A percentile compares a stretch with the other conserved stretches of the same genome.
Conservation (phyloP, 30 jellyfish, hydroid and myxozoan genomes). For the Phacellophora camtschatica region DNA sequence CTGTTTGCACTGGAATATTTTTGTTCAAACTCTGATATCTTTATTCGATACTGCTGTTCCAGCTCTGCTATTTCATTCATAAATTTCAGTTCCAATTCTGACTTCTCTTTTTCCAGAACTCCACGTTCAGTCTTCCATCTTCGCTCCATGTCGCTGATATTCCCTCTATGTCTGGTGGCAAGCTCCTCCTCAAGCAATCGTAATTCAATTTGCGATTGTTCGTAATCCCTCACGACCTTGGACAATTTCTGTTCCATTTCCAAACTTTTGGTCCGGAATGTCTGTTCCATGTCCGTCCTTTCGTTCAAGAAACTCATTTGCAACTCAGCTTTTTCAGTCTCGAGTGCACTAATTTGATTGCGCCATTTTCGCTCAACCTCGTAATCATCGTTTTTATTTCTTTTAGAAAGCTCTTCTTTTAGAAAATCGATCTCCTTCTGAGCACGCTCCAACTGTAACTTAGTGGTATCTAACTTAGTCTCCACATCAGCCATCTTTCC, state of each 20-base stretch:
- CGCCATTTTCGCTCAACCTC: constrained; percentile 75
- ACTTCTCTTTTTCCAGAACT: constrained; percentile 63
- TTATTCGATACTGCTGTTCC: constrained; percentile 91
- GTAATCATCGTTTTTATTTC: constrained; percentile 46
- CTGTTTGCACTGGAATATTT: constrained; percentile 81
- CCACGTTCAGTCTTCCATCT: constrained; percentile 68
- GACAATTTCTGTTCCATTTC: constrained; percentile 82
- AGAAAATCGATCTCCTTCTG: constrained; percentile 58
- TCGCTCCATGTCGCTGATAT: constrained; percentile 56
- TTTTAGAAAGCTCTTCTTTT: constrained; percentile 65
- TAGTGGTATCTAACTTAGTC: constrained; percentile 47
- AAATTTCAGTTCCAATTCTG: constrained; percentile 84
- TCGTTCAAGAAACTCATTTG: constrained; percentile 85
- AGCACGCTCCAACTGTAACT: constrained; percentile 41
- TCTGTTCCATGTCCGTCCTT: constrained; percentile 88
- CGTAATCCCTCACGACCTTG: constrained; percentile 61
- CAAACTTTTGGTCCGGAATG: constrained; percentile 70
- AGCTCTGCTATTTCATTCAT: constrained; percentile 91
- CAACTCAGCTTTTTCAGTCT: constrained; percentile 84
- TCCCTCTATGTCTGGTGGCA: constrained; percentile 49
- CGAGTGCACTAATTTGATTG: constrained; percentile 66
- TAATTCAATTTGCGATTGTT: constrained; percentile 47
- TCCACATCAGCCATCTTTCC: constrained; percentile 72
- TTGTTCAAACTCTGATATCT: constrained; percentile 84
- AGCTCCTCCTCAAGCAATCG: constrained; percentile 66